Base-by-base conservation (phyloP, 2,888 invertebrate species). In the Polyommatus icarus region DNA sequence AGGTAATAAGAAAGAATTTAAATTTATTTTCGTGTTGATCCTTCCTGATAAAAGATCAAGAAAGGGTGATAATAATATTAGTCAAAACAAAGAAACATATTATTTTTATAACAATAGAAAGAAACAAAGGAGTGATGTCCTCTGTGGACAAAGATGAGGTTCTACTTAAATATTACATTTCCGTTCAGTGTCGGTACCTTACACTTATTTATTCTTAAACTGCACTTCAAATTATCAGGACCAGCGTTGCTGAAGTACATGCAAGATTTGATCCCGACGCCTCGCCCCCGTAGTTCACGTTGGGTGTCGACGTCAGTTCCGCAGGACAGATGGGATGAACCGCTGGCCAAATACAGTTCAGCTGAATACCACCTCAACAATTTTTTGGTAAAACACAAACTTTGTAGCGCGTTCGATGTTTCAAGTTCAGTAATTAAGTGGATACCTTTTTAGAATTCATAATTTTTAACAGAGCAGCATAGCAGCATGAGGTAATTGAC, bases 301-400 rank as follows among this genome's bases (percentile, higher is more conserved):
- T 98, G 98, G 98, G 87, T 98, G 8, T 97, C 97, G 80, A 96
- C 97, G 0, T 98, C 98, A 6, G 95, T 97, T 12, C 96, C 97
- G 6, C 88, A 90, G 81, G 87, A 87, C 8, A 90, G 95, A 71
- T 97, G 97, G 97, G 76, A 83, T 7, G 84, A 85, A 57, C 83
- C 84, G 8, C 59, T 77, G 0, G 86, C 86, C 0, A 91, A 95
- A 82, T 90, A 94, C 40, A 96, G 95, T 8, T 97, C 97, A 0
- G 96, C 98, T 0, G 97, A 97, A 82, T 98, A 98, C 85, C 97
- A 97, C 84, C 96, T 96, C 0, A 97, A 97, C 86, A 98, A 97
- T 87, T 91, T 97, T 59, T 88, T 96, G 79, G 83, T 96, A 94
- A 90, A 82, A 89, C 5, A 29, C 10, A 40, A 40, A 40, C 40